Conservation (phyloP, 2,113 vertebrate genomes). For the Lepisosteus osseus region DNA sequence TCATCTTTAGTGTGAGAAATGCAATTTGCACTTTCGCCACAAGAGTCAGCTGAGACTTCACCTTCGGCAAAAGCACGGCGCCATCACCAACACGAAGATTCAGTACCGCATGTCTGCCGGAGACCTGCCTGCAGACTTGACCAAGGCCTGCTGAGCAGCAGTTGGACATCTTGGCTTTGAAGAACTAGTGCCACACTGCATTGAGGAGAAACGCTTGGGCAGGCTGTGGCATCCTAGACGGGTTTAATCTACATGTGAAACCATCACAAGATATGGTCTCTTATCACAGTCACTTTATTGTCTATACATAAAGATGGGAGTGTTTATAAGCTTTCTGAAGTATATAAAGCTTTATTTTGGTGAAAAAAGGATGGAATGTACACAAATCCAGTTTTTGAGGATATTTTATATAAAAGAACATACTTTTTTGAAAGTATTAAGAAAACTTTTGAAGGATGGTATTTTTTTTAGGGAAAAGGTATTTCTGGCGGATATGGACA, state of each 20-base stretch:
- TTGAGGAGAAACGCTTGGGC: constrained; percentile 49
- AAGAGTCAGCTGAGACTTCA: constrained; percentile 96
- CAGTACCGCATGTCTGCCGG: constrained; percentile 84
- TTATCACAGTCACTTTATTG: constrained; percentile 68
- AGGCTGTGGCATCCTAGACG: constrained; percentile 60
- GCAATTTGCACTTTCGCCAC: constrained; percentile 98
- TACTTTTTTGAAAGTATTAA: constrained; percentile 70
- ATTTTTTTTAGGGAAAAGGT: constrained; percentile 82
- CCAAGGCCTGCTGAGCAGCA: constrained; percentile 78
- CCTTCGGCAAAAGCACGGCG: constrained; percentile 95
- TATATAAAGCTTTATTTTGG: constrained; percentile 76
- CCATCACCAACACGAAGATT: constrained; percentile 99
- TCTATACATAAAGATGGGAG: constrained; percentile 54
- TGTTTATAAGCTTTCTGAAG: constrained; percentile 67
- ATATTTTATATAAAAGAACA: constrained; percentile 74
- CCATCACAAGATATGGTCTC: constrained; percentile 58
- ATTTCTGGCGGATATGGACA: constrained; percentile 86
- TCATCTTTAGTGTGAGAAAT: constrained; percentile 88
- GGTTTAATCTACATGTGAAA: constrained; percentile 76
- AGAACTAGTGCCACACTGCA: constrained; percentile 72
- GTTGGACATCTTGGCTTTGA: constrained; percentile 51
- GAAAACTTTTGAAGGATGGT: constrained; percentile 61
- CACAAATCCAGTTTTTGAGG: constrained; percentile 59
- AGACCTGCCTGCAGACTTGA: constrained; percentile 79
- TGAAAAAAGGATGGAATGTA: constrained; percentile 64